Conservation (phyloP, 92 coral and sea anemone genomes). For the Heteractis magnifica region DNA sequence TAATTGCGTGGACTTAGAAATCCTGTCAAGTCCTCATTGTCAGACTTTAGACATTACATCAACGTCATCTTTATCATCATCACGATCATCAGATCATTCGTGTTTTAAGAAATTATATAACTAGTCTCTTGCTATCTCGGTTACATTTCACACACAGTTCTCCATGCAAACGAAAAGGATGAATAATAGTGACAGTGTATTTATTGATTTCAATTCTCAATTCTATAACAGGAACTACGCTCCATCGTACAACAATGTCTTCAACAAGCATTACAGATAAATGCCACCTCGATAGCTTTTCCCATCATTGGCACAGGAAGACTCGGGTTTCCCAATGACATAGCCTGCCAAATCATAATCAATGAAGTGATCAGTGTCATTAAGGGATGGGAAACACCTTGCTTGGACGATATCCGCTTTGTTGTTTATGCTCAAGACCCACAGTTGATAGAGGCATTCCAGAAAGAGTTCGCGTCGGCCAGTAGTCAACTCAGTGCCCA, state of each 20-base stretch:
- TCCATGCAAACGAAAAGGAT: too few relatives aligned
- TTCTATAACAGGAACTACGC: slow-evolving; percentile 24
- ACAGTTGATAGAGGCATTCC: slow-evolving; percentile 48
- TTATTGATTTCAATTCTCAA: too few relatives aligned
- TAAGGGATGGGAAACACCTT: slow-evolving; percentile 21
- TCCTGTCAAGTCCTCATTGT: too few relatives aligned
- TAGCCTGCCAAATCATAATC: slow-evolving; percentile 31
- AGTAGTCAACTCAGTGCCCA: too few relatives aligned
- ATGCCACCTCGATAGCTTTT: slow-evolving; percentile 52
- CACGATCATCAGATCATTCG: too few relatives aligned
- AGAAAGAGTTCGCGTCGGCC: slow-evolving; percentile 37
- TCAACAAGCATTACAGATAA: slow-evolving; percentile 29
- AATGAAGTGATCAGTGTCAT: slow-evolving; percentile 31
- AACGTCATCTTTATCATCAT: too few relatives aligned
- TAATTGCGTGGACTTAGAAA: too few relatives aligned
- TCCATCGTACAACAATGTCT: not conserved
- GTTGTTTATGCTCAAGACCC: slow-evolving; percentile 28
- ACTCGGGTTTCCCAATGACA: not conserved
- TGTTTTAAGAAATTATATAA: too few relatives aligned
- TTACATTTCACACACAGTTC: too few relatives aligned
- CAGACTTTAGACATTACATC: too few relatives aligned
- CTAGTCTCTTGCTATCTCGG: too few relatives aligned
- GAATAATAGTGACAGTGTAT: too few relatives aligned
- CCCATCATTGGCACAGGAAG: slow-evolving; percentile 75
- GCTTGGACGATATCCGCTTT: slow-evolving; percentile 61